Evolutionary conservation across 2,113 vertebrate species (phyloP).

Genomic region (Columba livia): DNA sequence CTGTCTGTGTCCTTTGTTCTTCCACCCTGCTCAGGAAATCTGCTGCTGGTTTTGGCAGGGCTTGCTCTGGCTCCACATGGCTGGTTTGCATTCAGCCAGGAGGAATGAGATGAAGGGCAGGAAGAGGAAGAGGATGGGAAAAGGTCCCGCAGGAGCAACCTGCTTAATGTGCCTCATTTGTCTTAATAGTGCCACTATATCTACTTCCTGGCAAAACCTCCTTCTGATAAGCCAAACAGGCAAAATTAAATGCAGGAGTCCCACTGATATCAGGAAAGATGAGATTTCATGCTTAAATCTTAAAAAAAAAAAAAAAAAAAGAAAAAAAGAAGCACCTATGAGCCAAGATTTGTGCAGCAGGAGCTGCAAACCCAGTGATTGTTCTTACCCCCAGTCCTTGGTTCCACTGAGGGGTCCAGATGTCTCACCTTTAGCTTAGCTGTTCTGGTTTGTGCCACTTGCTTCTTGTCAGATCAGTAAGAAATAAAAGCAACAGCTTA

Average conservation of each 20-base stretch:
- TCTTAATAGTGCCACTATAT: not conserved
- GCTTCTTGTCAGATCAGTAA: not conserved
- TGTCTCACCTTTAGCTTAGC: not conserved
- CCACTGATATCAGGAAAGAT: not conserved
- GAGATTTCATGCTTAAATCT: not conserved
- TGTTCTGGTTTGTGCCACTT: not conserved
- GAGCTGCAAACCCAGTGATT: not conserved
- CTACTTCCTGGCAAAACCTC: not conserved
- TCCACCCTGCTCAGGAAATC: not conserved
- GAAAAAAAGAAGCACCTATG: accelerated
- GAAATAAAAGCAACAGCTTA: not conserved
- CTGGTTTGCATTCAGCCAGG: slow-evolving; percentile 31
- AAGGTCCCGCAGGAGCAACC: not conserved
- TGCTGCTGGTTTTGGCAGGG: slow-evolving; percentile 49
- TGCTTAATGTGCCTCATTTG: not conserved
- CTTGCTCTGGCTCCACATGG: not conserved
- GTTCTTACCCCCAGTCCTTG: not conserved
- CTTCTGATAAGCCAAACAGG: not conserved
- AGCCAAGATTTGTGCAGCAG: not conserved
- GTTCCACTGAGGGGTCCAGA: not conserved
- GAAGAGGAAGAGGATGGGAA: slow-evolving; percentile 5
- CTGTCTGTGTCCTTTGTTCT: slow-evolving; percentile 30
- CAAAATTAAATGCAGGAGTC: not conserved
- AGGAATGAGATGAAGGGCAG: not conserved
- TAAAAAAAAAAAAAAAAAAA: not conserved